Conservation (phyloP, 2,797 vertebrate species). For the Cheirogaleus major region DNA sequence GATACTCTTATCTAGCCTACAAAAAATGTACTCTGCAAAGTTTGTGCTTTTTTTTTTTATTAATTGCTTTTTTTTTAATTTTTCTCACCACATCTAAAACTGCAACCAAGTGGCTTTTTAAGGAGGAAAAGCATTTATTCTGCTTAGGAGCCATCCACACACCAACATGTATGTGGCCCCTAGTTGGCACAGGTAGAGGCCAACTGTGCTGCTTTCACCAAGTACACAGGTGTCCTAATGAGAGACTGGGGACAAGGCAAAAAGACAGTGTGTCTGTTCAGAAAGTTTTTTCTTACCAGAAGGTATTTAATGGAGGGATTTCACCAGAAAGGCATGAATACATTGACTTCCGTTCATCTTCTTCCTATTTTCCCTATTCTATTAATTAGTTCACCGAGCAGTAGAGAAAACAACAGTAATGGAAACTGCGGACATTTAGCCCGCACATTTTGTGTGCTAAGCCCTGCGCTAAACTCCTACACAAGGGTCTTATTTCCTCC, state of each 20-base stretch:
- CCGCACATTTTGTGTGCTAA: neutral
- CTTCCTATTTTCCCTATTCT: neutral
- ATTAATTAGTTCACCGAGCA: neutral
- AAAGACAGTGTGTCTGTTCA: neutral
- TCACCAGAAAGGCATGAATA: neutral
- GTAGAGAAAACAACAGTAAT: accelerated
- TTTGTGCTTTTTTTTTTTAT: neutral
- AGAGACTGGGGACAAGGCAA: neutral
- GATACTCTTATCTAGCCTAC: neutral
- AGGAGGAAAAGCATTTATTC: neutral
- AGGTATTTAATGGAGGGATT: neutral
- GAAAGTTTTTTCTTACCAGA: neutral
- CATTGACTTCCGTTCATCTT: neutral
- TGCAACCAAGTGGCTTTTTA: no score
- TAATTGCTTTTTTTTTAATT: neutral
- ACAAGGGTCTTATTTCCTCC: neutral
- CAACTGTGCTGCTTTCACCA: neutral
- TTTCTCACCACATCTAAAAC: no score
- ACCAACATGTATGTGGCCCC: neutral
- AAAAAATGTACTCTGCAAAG: neutral
- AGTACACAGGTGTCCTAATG: neutral
- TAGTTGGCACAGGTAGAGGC: neutral
- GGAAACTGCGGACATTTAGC: neutral
- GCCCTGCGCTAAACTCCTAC: accelerated
- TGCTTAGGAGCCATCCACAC: neutral